Conservation (phyloP, 2,113 vertebrate species). For the Coturnix japonica region DNA sequence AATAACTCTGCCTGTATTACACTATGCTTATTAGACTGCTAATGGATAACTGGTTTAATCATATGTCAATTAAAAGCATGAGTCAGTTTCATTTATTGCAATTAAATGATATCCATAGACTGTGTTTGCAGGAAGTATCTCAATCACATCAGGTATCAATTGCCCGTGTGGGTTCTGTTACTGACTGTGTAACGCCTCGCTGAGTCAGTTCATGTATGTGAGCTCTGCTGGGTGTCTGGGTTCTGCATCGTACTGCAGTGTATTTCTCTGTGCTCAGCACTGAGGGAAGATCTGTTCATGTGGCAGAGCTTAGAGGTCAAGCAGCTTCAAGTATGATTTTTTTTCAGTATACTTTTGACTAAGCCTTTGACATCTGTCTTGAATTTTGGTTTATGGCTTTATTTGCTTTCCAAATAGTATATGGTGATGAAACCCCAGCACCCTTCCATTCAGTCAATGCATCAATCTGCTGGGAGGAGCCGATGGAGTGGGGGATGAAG, state of each 20-base stretch:
- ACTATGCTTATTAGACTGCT: constrained; percentile 36
- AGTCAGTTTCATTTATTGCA: constrained; percentile 61
- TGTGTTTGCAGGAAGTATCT: constrained; percentile 58
- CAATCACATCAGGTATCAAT: neutral
- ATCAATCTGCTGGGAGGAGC: neutral
- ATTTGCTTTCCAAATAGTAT: neutral
- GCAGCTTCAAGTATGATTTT: neutral
- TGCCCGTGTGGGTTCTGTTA: constrained; percentile 27
- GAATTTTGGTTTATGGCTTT: neutral
- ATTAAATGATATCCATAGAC: constrained; percentile 38
- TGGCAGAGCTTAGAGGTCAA: neutral
- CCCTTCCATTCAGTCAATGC: neutral
- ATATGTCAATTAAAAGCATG: constrained; percentile 64
- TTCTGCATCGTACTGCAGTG: neutral
- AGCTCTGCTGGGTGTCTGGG: neutral
- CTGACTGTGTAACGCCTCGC: neutral
- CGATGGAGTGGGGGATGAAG: fast-evolving
- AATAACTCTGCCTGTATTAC: constrained; percentile 40
- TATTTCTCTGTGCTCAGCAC: fast-evolving
- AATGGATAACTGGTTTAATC: constrained; percentile 64
- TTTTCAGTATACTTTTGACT: neutral
- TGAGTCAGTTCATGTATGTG: constrained; percentile 24
- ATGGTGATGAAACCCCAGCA: neutral
- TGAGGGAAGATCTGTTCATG: neutral
- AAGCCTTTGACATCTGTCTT: neutral